phyloP scores from a whole-genome alignment of 2,113 vertebrate species.

The Strigops habroptila region DNA sequence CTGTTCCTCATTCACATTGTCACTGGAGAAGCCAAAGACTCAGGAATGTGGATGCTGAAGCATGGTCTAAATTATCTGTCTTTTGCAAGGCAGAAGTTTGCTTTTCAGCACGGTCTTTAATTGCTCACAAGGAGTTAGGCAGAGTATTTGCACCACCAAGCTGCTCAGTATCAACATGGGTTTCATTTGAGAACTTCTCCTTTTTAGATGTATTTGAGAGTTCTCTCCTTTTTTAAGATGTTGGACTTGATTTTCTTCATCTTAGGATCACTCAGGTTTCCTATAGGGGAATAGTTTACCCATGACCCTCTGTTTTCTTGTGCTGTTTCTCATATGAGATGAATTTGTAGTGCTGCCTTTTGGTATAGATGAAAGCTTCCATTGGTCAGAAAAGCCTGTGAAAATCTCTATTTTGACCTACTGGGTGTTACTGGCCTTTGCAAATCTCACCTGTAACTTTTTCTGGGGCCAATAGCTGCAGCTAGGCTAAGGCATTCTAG shows the following conservation, averaged over 20 bases:
- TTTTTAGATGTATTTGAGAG: not conserved
- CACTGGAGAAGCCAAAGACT: not conserved
- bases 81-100: slow-evolving; percentile 44
- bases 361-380: not conserved
- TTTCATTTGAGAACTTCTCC: not conserved
- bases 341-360: not conserved
- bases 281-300: not conserved
- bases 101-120: slow-evolving; percentile 49
- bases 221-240: not conserved
- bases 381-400: not conserved
- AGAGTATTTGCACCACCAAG: slow-evolving; percentile 24
- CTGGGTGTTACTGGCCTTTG: not conserved
- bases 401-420: not conserved
- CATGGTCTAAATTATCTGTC: slow-evolving; percentile 46
- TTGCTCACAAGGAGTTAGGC: slow-evolving; percentile 21
- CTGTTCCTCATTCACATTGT: not conserved
- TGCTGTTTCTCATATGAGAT: not conserved
- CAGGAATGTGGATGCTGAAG: not conserved
- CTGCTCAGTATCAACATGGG: slow-evolving; percentile 21
- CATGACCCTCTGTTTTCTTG: not conserved
- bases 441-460: not conserved
- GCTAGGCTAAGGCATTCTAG: not conserved
- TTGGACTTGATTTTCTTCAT: not conserved
- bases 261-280: not conserved
- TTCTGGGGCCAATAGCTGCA: not conserved